These are phyloP conservation scores for Frankliniella fusca DNA, from an alignment of 2,888 invertebrate species.

Conservation along the genomic window DNA sequence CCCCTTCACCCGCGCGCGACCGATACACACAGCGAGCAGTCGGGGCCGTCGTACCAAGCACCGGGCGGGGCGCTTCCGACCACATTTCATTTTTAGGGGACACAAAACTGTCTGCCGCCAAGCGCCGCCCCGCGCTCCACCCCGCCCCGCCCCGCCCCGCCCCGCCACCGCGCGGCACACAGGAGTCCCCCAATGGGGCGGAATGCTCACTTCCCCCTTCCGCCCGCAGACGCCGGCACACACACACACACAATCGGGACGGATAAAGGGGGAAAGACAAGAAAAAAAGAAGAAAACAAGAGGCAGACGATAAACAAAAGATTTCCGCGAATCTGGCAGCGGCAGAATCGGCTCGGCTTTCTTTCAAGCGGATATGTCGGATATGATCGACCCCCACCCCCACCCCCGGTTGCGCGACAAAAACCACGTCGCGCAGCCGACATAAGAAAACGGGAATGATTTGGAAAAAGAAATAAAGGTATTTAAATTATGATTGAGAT, in stretches of 20 bases:
- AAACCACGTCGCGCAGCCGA: background rate
- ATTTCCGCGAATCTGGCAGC: too few relatives aligned
- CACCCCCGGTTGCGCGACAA: background rate
- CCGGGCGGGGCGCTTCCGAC: constrained; percentile 13
- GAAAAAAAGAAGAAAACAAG: too few relatives aligned
- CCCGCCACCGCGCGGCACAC: too few relatives aligned
- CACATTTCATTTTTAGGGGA: constrained; percentile 26
- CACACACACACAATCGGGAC: background rate
- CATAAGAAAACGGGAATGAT: too few relatives aligned
- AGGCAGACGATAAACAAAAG: too few relatives aligned
- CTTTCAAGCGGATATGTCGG: too few relatives aligned
- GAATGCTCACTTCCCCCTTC: too few relatives aligned
- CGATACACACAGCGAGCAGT: constrained; percentile 34
- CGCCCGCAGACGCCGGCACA: background rate
- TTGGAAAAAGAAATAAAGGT: too few relatives aligned
- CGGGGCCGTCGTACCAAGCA: constrained; percentile 21
- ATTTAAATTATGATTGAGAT: too few relatives aligned
- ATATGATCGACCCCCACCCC: too few relatives aligned
- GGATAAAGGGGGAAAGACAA: background rate
- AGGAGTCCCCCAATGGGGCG: background rate
- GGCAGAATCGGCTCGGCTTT: too few relatives aligned
- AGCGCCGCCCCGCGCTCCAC: background rate
- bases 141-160: background rate
- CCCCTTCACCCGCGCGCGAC: constrained; percentile 27
- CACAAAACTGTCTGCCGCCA: background rate